Evolutionary conservation across 2,888 invertebrate species (phyloP).

Genomic region (Ectropis crepuscularia): DNA sequence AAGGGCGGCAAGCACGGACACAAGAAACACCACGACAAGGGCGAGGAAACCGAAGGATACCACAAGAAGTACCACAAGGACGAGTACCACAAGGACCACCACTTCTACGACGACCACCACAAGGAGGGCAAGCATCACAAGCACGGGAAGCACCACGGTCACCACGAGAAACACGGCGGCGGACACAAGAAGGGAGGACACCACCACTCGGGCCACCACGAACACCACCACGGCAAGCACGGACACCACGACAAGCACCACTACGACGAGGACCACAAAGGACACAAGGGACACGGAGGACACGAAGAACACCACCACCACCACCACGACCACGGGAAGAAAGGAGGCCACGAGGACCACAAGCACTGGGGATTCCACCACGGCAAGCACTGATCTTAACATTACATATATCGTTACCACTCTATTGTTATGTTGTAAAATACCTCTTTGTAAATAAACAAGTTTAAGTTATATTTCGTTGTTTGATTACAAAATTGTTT

Average conservation of each 20-base stretch:
- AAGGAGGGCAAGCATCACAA: constrained; percentile 93
- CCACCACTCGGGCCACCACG: constrained; percentile 90
- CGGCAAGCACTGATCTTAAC: constrained; percentile 79
- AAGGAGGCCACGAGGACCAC: constrained; percentile 90
- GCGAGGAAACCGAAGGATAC: constrained; percentile 92
- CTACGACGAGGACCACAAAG: constrained; percentile 92
- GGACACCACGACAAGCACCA: constrained; percentile 94
- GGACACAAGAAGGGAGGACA: constrained; percentile 92
- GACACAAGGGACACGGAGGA: constrained; percentile 91
- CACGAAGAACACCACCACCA: constrained; percentile 90
- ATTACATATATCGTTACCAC: constrained; percentile 55
- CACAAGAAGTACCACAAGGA: constrained; percentile 95
- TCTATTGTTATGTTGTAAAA: constrained; percentile 62
- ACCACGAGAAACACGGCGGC: constrained; percentile 91
- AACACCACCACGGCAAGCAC: constrained; percentile 91
- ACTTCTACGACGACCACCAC: constrained; percentile 94
- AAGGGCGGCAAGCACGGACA: constrained; percentile 92
- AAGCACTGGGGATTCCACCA: constrained; percentile 90
- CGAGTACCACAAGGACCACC: constrained; percentile 94
- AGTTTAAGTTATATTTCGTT: constrained; percentile 26
- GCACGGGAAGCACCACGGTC: constrained; percentile 90
- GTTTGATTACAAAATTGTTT: constrained; percentile 15
- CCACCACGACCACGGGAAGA: constrained; percentile 91
- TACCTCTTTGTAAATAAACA: constrained; percentile 75
- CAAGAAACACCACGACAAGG: constrained; percentile 93